Percentiles rank a stretch among this genome's conserved stretches.
phyloP scores from a whole-genome alignment of 1,140 invertebrate genomes.

The Orius laevigatus region DNA sequence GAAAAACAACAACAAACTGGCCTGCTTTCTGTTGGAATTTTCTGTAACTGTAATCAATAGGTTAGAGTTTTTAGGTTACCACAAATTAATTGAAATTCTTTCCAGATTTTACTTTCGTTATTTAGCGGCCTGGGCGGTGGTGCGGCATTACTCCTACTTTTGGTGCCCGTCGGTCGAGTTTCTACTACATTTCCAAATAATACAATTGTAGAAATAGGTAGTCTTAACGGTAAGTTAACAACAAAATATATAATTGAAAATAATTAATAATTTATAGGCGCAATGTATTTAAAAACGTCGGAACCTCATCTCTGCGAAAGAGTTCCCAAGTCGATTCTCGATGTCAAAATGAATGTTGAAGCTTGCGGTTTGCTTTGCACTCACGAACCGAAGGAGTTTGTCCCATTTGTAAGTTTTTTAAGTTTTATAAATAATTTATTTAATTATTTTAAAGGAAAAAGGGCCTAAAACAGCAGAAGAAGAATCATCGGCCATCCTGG shows the following conservation, averaged over 20 bases:
- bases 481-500: slow-evolving; percentile 30
- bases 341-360: neutral
- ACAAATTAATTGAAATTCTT: too few relatives aligned
- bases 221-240: slow-evolving; percentile 2
- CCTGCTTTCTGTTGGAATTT: too few relatives aligned
- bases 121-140: slow-evolving; percentile 48
- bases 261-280: neutral
- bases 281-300: neutral
- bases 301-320: neutral
- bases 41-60: too few relatives aligned
- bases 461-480: slow-evolving; percentile 23
- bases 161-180: slow-evolving; percentile 52
- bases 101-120: slow-evolving; percentile 46
- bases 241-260: neutral
- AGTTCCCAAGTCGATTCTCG: neutral
- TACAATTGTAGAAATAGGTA: slow-evolving; percentile 4
- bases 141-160: slow-evolving; percentile 45
- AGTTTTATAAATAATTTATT: neutral
- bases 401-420: slow-evolving; percentile 7
- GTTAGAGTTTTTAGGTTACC: too few relatives aligned
- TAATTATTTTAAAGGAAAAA: slow-evolving; percentile 14
- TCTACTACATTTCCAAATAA: slow-evolving; percentile 41
- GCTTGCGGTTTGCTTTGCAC: neutral
- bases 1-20: too few relatives aligned
- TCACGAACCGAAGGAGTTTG: neutral